Evolutionary conservation across 2,888 invertebrate species (phyloP).

Genomic region (Pyrocoelia pectoralis): DNA sequence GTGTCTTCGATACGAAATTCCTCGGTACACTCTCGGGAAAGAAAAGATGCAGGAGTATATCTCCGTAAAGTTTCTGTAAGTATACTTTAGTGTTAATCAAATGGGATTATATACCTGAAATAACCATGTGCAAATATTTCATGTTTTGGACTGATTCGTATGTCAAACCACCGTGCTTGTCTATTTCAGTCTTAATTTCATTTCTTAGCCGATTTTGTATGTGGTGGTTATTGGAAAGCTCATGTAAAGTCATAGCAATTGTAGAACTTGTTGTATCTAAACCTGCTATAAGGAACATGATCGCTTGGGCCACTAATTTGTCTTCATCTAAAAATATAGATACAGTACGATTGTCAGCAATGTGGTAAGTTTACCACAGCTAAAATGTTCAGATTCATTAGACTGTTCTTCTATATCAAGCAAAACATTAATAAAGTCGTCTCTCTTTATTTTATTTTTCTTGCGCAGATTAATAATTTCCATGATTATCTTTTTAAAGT

Average conservation of each 20-base stretch:
- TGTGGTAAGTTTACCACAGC: no score
- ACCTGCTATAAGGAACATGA: slow-evolving; percentile 64
- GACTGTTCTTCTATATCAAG: no score
- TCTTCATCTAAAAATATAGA: slow-evolving; percentile 48
- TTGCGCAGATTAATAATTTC: no score
- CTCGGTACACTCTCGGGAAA: slow-evolving; percentile 43
- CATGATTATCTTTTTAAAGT: no score
- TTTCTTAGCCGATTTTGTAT: slow-evolving; percentile 60
- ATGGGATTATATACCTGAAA: slow-evolving; percentile 54
- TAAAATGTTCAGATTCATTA: no score
- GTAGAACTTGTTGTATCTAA: slow-evolving; percentile 64
- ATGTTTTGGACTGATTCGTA: slow-evolving; percentile 62
- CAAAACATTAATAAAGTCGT: no score
- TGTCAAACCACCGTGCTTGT: slow-evolving; percentile 54
- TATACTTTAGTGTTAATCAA: not conserved
- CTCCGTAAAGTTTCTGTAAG: slow-evolving; percentile 54
- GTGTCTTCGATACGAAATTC: slow-evolving; percentile 45
- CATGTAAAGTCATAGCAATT: slow-evolving; percentile 59
- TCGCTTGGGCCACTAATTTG: slow-evolving; percentile 57
- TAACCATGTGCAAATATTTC: slow-evolving; percentile 63
- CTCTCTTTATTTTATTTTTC: no score
- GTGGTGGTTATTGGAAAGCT: slow-evolving; percentile 58
- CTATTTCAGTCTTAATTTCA: slow-evolving; percentile 56
- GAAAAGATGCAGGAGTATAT: slow-evolving; percentile 50
- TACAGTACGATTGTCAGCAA: slow-evolving; percentile 23